phyloP scores from a whole-genome alignment of 2,888 invertebrate genomes.

The Cremastobaeus sp. region DNA sequence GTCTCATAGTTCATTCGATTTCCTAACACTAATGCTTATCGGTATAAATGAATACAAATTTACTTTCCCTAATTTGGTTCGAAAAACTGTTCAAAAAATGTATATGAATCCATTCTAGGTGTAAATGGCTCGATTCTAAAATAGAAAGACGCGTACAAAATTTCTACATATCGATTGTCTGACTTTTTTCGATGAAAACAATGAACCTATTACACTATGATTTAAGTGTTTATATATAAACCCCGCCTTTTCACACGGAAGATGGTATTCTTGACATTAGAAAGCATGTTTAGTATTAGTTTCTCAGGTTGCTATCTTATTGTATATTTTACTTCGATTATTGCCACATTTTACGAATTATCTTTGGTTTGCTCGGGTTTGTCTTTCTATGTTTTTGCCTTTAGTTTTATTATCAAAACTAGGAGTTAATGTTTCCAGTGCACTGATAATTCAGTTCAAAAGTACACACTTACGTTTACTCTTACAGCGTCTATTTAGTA shows the following conservation, averaged over 20 bases:
- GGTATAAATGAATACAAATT: too few species aligned
- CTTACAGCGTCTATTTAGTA: too few species aligned
- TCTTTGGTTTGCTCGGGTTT: too few species aligned
- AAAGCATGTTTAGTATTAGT: constrained; percentile 23
- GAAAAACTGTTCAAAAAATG: constrained; percentile 36
- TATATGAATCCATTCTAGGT: constrained; percentile 40
- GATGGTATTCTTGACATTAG: constrained; percentile 8
- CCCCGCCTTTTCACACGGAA: constrained; percentile 31
- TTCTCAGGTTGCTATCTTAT: constrained; percentile 12
- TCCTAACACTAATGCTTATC: too few species aligned
- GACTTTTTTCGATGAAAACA: neutral
- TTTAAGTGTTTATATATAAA: neutral
- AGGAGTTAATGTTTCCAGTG: too few species aligned
- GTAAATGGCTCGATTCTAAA: constrained; percentile 32
- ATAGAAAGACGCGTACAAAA: constrained; percentile 30
- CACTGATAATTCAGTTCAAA: too few species aligned
- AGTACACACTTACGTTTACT: too few species aligned
- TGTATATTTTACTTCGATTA: constrained; percentile 12
- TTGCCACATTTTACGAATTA: constrained; percentile 39
- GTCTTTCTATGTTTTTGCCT: too few species aligned
- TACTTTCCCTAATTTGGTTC: too few species aligned
- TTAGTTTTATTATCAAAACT: too few species aligned
- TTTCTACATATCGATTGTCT: constrained; percentile 1
- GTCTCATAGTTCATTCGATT: too few species aligned
- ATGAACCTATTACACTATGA: constrained; percentile 42